phyloP scores from a whole-genome alignment of 2,797 vertebrate genomes.

The Gila robusta region DNA sequence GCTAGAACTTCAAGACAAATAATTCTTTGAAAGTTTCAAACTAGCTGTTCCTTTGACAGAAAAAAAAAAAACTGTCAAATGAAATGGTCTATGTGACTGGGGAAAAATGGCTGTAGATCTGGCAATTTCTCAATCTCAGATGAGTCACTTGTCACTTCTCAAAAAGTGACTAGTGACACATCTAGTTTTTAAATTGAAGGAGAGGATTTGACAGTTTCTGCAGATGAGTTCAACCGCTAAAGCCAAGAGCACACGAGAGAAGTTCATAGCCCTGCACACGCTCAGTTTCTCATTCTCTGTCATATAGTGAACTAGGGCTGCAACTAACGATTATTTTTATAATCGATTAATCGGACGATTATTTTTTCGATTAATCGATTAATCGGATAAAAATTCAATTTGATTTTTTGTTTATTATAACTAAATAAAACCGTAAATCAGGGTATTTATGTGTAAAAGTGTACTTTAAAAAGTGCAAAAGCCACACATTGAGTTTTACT shows the following conservation, averaged over 20 bases:
- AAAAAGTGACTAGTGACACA: not conserved
- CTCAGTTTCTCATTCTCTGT: not conserved
- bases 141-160: not conserved
- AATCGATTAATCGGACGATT: no score
- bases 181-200: not conserved
- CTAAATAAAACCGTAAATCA: no score
- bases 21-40: not conserved
- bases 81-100: not conserved
- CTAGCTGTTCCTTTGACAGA: not conserved
- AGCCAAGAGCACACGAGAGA: not conserved
- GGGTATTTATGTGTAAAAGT: no score
- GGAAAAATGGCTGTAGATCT: not conserved
- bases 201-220: constrained; percentile 19
- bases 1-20: not conserved
- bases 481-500: no score
- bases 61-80: no score
- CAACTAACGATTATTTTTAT: no score
- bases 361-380: no score
- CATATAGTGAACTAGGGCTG: not conserved
- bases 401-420: no score
- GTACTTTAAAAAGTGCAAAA: no score
- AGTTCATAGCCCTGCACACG: not conserved
- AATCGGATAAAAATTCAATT: no score
- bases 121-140: not conserved
- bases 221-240: not conserved